Evolutionary conservation across 1,140 invertebrate genomes (phyloP).

Genomic region (Leptonema lineaticorne): DNA sequence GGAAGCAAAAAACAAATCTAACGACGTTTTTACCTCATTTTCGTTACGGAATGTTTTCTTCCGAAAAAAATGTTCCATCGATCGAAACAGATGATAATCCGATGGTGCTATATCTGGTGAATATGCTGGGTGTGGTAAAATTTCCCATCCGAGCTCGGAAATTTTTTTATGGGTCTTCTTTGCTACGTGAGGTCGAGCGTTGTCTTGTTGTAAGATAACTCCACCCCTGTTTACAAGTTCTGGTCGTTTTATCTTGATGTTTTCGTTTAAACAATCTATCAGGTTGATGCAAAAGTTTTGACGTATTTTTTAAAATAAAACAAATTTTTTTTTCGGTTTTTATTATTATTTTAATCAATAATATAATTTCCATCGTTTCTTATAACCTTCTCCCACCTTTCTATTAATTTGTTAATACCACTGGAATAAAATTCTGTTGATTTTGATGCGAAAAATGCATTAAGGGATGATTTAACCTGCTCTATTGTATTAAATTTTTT

Average conservation of each 20-base stretch:
- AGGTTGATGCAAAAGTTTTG: too few relatives aligned
- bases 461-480: too few relatives aligned
- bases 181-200: not conserved
- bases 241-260: not conserved
- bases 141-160: not conserved
- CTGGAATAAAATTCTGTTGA: too few relatives aligned
- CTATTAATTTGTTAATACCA: too few relatives aligned
- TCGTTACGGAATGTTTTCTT: not conserved
- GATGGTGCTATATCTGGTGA: not conserved
- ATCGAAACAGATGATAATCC: not conserved
- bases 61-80: not conserved
- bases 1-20: not conserved
- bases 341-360: too few relatives aligned
- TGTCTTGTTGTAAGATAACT: not conserved
- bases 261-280: slow-evolving; percentile 42
- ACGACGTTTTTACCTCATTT: not conserved
- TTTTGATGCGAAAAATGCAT: too few relatives aligned
- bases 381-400: too few relatives aligned
- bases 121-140: not conserved
- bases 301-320: too few relatives aligned
- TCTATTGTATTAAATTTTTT: too few relatives aligned
- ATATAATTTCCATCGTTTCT: too few relatives aligned
- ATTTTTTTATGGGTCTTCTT: not conserved
- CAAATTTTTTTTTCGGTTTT: too few relatives aligned
- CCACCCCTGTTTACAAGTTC: not conserved